Conservation (phyloP, 1,140 invertebrate genomes). For the Globodera ellingtonae region DNA sequence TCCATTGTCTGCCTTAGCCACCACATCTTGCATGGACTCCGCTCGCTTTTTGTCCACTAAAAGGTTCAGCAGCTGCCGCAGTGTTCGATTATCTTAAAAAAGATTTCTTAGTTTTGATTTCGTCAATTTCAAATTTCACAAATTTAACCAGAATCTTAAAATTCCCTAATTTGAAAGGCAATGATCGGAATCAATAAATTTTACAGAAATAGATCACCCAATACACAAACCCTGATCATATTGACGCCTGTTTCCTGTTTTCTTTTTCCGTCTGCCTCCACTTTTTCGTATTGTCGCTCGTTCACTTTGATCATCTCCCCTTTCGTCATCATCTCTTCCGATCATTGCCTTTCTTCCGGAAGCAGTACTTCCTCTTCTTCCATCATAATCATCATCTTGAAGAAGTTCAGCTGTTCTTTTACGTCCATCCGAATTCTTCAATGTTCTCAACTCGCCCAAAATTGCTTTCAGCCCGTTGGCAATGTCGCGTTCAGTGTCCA, state of each 20-base stretch:
- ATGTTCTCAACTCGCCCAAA: not conserved
- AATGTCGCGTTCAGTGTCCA: conserved; percentile 1
- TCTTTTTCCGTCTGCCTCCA: not conserved
- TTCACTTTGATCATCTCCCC: not conserved
- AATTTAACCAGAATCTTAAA: too few relatives aligned
- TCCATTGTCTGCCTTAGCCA: not conserved
- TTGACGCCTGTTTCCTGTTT: not conserved
- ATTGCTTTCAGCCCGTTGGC: not conserved
- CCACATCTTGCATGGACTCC: not conserved
- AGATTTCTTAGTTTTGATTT: too few relatives aligned
- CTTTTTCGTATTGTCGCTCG: not conserved
- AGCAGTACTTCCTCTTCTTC: not conserved
- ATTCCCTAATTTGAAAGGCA: too few relatives aligned
- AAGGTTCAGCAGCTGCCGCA: not conserved
- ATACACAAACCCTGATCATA: not conserved
- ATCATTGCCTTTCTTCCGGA: not conserved
- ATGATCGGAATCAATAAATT: too few relatives aligned
- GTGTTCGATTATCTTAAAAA: not conserved
- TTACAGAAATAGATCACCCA: too few relatives aligned
- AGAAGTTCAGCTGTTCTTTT: not conserved
- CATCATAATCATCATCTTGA: too few relatives aligned
- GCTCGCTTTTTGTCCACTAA: not conserved
- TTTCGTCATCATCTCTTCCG: not conserved
- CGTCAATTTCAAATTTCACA: too few relatives aligned
- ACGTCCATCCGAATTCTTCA: not conserved